A percentile compares a stretch with the other conserved stretches of the same genome.
Evolutionary conservation across 2,888 invertebrate species (phyloP).

Genomic region (Ypsolopha scabrella): DNA sequence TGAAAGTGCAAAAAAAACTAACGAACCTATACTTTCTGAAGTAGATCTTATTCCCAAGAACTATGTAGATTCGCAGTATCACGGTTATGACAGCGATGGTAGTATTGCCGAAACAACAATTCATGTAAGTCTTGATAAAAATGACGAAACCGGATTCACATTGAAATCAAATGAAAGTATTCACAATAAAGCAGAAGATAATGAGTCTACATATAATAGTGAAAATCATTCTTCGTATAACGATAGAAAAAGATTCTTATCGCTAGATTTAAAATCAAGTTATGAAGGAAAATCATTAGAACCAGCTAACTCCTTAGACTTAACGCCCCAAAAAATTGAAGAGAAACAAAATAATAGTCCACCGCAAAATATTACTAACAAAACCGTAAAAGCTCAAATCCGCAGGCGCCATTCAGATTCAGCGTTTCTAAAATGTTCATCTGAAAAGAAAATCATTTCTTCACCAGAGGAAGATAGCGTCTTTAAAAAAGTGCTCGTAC

Average conservation of each 20-base stretch:
- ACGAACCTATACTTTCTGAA: not conserved
- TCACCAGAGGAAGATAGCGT: too few relatives aligned
- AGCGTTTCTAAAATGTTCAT: conserved; percentile 22
- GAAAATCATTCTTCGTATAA: conserved; percentile 4
- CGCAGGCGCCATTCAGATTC: conserved; percentile 40
- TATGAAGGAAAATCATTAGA: conserved; percentile 21
- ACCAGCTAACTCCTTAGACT: conserved; percentile 18
- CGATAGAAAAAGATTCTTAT: conserved; percentile 33
- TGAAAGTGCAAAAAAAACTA: too few relatives aligned
- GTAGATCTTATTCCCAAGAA: conserved; percentile 9
- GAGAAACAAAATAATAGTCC: conserved; percentile 8
- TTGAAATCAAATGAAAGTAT: too few relatives aligned
- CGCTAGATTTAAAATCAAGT: conserved; percentile 39
- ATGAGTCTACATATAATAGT: too few relatives aligned
- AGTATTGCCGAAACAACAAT: conserved; percentile 66
- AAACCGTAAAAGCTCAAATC: conserved; percentile 2
- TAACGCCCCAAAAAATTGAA: conserved; percentile 9
- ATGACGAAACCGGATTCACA: conserved; percentile 10
- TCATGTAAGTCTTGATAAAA: conserved; percentile 49
- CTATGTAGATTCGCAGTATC: conserved; percentile 37
- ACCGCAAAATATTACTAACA: not conserved
- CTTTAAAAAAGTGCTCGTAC: too few relatives aligned
- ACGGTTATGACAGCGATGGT: conserved; percentile 65
- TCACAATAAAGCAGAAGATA: too few relatives aligned
- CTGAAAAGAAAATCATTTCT: not conserved